Base-by-base conservation (phyloP, 2,888 invertebrate genomes). In the Hemithea aestivaria region DNA sequence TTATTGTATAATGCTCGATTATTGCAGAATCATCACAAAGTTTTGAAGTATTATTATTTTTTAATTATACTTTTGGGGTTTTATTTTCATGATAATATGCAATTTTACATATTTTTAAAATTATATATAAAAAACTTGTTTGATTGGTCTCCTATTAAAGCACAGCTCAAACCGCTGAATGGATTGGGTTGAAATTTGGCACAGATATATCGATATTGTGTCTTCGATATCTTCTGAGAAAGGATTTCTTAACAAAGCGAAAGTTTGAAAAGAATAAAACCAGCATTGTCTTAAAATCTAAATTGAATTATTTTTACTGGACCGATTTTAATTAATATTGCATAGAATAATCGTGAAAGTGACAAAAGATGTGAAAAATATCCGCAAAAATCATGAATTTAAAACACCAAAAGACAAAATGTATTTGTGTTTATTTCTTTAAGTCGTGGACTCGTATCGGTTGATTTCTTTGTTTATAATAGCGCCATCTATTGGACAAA, bases 11-110 rank as follows among this genome's bases (percentile, higher is more conserved):
- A 48, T 47, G 35, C 45, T 50, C 31, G 36, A 30, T 49, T 53
- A 53, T 35, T 41, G 35, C 41, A 31, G 36, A 21, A 35, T 31
- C 56, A 60, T 62, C 60, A 61, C 57, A 46, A 47, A 45, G 47
- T 38, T 34, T 33, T 43, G 2, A 5, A 48, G 50, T 51, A 51
- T 51, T 51, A 51, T 51, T 47, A 41, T 41, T 36, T 23, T 32
- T 36, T 36, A 41, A n/a, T 6, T n/a, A 21, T 8, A 6, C 9
- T 27, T 10, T 31, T 25, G 9, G 11, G 40, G 35, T 37, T 30
- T 40, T 33, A 35, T 30, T 43, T 40, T 27, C n/a, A 16, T 27
- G 27, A 12, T 23, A n/a, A n/a, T 12, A 10, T 20, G 2, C 7
- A 20, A 20, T 4, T 5, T 16, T 4, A n/a, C 12, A 7, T 7